Conservation (phyloP, 2,888 invertebrate genomes). For the Tipula confusa region DNA sequence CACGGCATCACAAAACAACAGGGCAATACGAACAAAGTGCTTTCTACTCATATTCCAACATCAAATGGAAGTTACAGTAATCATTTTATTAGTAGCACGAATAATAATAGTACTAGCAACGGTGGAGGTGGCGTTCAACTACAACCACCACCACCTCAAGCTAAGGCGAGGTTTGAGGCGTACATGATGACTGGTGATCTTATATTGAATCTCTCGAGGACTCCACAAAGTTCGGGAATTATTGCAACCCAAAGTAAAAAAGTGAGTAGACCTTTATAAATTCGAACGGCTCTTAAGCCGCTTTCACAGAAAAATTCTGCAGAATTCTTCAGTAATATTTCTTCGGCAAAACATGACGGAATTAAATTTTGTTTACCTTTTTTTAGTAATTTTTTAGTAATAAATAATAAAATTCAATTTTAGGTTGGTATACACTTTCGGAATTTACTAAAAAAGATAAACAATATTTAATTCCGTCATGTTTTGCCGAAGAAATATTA, state of each 20-base stretch:
- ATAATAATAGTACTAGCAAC: conserved; percentile 35
- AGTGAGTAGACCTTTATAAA: too few relatives aligned
- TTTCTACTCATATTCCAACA: conserved; percentile 48
- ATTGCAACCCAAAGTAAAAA: conserved; percentile 53
- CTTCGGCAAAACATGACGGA: too few relatives aligned
- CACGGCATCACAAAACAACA: conserved; percentile 45
- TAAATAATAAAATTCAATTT: too few relatives aligned
- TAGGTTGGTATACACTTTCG: too few relatives aligned
- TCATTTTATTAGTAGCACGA: conserved; percentile 26
- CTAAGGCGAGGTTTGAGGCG: conserved; percentile 70
- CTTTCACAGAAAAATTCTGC: too few relatives aligned
- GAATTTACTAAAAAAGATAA: too few relatives aligned
- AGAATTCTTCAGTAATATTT: too few relatives aligned
- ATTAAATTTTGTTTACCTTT: too few relatives aligned
- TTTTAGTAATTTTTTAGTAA: too few relatives aligned
- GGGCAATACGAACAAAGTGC: conserved; percentile 35
- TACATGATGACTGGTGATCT: conserved; percentile 98
- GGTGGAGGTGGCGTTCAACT: conserved; percentile 35
- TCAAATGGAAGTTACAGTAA: conserved; percentile 37
- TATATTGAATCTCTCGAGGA: conserved; percentile 85
- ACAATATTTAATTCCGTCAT: too few relatives aligned
- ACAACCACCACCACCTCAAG: conserved; percentile 40
- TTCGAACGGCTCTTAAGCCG: too few relatives aligned
- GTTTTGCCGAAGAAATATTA: too few relatives aligned
- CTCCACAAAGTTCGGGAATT: conserved; percentile 63